Base-by-base conservation (phyloP, 2,113 vertebrate genomes). In the Gambusia holbrooki region DNA sequence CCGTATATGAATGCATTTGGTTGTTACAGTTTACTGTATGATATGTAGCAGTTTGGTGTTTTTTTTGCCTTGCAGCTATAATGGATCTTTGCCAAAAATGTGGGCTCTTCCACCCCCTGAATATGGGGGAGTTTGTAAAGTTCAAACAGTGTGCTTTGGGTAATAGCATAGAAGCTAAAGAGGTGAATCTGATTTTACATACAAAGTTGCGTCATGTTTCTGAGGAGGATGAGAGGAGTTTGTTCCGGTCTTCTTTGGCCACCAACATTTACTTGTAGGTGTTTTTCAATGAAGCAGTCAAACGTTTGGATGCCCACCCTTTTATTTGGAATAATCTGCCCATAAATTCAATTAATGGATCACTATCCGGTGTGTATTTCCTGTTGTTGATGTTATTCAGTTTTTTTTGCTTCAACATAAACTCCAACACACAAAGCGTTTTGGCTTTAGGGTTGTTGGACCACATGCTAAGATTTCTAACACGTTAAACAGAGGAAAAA, bases 81-180 rank as follows among this genome's bases (percentile, higher is more conserved):
- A 86, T 90, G 74, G 82, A 80, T 79, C 64, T 48, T 9, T 6
- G 83, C 87, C 84, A 85, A 86, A 58, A 79, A 75, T 30, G 42
- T 58, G 69, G 33, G 65, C 74, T 79, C 69, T 62, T 65, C 71
- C 35, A 73, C n/a, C 73, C 72, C 77, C 51, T 33, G 48, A 68
- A 66, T 10, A 48, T 48, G 37, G 4, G n/a, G 62, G 61, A 73
- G 71, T 66, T 69, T 79, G 64, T 61, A 76, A 85, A 81, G 83
- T 87, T 87, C 79, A 82, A 71, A 81, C 63, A 79, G 66, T 66
- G 27, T 37, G 78, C 79, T 78, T 42, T 29, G 45, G 83, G 87
- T 85, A 76, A 83, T 73, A 71, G 71, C 78, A 69, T 77, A 84
- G 54, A 82, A 65, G 75, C 29, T 72, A 70, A 66, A 37, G 10